These are phyloP conservation scores for Creontiades dilutus DNA, from an alignment of 2,888 invertebrate genomes.

Conservation along the genomic window DNA sequence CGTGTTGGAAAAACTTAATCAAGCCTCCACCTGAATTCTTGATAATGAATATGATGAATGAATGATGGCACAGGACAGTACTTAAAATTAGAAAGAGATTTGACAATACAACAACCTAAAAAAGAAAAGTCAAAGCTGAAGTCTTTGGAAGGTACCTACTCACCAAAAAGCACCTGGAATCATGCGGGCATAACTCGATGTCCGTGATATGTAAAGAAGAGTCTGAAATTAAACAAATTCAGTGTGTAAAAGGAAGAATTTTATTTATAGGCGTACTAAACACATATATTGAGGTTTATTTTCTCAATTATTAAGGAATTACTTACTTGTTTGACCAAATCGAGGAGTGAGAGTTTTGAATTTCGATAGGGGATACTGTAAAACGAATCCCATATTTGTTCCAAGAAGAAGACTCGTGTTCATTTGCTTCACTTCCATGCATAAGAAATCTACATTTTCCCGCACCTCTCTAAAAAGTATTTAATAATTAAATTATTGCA, in stretches of 20 bases:
- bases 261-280: neutral
- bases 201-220: conserved; percentile 47
- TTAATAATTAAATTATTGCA: no score
- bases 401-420: conserved; percentile 73
- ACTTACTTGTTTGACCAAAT: conserved; percentile 57
- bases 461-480: conserved; percentile 3
- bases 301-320: neutral
- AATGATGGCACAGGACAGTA: no score
- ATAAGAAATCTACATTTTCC: conserved; percentile 45
- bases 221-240: conserved; percentile 47
- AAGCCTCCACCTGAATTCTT: no score
- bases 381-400: conserved; percentile 75
- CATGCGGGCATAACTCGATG: conserved; percentile 66
- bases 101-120: no score
- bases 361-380: conserved; percentile 74
- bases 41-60: no score
- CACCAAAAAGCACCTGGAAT: conserved; percentile 66
- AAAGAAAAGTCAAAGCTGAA: no score
- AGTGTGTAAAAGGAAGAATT: neutral
- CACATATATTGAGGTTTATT: neutral
- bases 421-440: conserved; percentile 60
- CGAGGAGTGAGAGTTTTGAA: conserved; percentile 66
- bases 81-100: no score
- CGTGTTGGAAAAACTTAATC: no score
- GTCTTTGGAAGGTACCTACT: no score